Percentiles rank a stretch among this genome's conserved stretches.
phyloP scores from a whole-genome alignment of 2,113 vertebrate species.

The Hippocampus barbouri region DNA sequence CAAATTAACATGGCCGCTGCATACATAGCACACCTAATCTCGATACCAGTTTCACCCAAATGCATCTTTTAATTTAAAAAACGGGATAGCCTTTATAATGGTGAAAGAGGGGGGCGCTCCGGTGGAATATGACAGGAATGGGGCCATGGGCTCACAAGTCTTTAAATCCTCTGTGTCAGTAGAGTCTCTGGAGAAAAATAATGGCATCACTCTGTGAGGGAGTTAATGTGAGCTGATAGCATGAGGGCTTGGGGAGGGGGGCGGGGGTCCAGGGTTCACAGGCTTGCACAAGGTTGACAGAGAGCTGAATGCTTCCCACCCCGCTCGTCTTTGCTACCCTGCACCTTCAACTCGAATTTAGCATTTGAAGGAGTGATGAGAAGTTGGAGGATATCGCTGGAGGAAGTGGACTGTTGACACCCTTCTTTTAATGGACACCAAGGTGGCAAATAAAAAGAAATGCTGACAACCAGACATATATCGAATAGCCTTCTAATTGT shows the following conservation, averaged over 20 bases:
- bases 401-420: conserved; percentile 34
- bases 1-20: conserved; percentile 50
- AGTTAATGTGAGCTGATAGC: conserved; percentile 88
- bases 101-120: conserved; percentile 52
- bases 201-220: conserved; percentile 80
- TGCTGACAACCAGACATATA: conserved; percentile 3
- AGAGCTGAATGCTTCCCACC: conserved; percentile 77
- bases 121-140: conserved; percentile 75
- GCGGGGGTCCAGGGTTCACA: conserved; percentile 77
- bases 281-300: conserved; percentile 78
- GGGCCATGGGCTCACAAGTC: conserved; percentile 68
- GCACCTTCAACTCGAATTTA: conserved; percentile 42
- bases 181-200: conserved; percentile 84
- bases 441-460: conserved; percentile 23
- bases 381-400: conserved; percentile 6
- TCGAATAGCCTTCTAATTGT: neutral
- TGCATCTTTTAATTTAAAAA: conserved; percentile 34
- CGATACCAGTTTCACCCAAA: conserved; percentile 29
- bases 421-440: conserved; percentile 12
- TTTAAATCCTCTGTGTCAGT: conserved; percentile 80
- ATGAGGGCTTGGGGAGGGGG: conserved; percentile 77
- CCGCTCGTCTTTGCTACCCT: conserved; percentile 23
- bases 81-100: conserved; percentile 37
- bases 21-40: conserved; percentile 44
- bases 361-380: conserved; percentile 31